A percentile compares a stretch with the other conserved stretches of the same genome.
Evolutionary conservation across 2,113 vertebrate species (phyloP).

Genomic region (Mustelus asterias): DNA sequence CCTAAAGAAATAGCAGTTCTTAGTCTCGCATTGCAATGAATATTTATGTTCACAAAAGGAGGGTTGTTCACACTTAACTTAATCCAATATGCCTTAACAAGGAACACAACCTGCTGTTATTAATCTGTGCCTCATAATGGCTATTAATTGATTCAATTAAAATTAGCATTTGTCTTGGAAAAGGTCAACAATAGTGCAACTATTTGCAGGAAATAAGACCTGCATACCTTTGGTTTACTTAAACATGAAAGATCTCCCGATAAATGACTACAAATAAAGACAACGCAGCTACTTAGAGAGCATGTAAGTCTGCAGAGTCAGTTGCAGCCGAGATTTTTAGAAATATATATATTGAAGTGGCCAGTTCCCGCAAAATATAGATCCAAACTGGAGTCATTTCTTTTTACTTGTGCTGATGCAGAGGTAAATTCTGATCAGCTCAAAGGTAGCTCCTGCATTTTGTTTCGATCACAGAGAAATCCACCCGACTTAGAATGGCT

Average conservation of each 20-base stretch:
- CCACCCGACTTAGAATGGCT: background rate
- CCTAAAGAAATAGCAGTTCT: background rate
- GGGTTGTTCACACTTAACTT: background rate
- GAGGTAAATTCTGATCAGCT: background rate
- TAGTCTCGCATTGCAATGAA: background rate
- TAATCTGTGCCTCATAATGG: background rate
- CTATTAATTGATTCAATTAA: background rate
- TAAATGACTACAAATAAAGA: background rate
- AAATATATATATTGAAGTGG: background rate
- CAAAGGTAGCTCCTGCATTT: background rate
- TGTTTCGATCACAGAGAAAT: background rate
- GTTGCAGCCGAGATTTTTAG: background rate
- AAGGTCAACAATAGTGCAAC: background rate
- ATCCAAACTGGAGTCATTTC: background rate
- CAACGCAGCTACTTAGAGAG: background rate
- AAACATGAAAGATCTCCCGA: background rate
- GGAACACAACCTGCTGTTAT: background rate
- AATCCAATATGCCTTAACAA: background rate
- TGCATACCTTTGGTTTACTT: background rate
- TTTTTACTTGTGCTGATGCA: background rate
- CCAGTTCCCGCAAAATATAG: background rate
- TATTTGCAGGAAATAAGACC: background rate
- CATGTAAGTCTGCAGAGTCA: background rate
- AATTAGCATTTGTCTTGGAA: background rate
- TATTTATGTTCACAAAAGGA: background rate